phyloP scores from a whole-genome alignment of 2,888 invertebrate species.

The Physocephala rufipes region DNA sequence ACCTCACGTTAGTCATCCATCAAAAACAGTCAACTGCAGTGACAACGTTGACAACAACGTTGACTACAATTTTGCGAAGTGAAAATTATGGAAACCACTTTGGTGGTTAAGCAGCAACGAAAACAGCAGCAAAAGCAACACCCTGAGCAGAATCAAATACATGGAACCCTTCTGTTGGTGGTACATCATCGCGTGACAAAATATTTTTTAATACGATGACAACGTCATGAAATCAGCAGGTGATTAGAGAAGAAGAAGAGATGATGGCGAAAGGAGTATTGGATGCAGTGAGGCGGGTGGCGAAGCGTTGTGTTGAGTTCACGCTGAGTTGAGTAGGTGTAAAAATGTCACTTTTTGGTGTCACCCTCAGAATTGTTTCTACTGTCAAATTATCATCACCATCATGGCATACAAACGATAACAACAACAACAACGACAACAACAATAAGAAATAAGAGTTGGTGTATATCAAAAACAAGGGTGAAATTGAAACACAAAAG shows the following conservation, averaged over 20 bases:
- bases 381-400: constrained; percentile 61
- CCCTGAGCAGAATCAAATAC: too few species aligned
- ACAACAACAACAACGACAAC: constrained; percentile 34
- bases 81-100: constrained; percentile 10
- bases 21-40: constrained; percentile 44
- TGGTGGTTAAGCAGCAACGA: too few species aligned
- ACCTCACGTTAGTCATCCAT: constrained; percentile 25
- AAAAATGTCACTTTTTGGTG: constrained; percentile 60
- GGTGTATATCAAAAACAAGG: not conserved
- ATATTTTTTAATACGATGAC: constrained; percentile 24
- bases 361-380: constrained; percentile 61
- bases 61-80: constrained; percentile 1
- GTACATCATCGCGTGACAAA: not conserved
- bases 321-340: too few species aligned
- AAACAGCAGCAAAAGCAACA: too few species aligned
- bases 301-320: too few species aligned
- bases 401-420: constrained; percentile 50
- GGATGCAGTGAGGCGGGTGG: not conserved
- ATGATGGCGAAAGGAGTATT: not conserved
- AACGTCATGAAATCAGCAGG: constrained; percentile 2
- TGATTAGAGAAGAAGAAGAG: too few species aligned
- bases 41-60: constrained; percentile 16
- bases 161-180: too few species aligned
- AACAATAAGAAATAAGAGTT: constrained; percentile 28
- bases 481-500: not conserved